Evolutionary conservation across 2,797 vertebrate species (phyloP).

Genomic region (Pterois miles): DNA sequence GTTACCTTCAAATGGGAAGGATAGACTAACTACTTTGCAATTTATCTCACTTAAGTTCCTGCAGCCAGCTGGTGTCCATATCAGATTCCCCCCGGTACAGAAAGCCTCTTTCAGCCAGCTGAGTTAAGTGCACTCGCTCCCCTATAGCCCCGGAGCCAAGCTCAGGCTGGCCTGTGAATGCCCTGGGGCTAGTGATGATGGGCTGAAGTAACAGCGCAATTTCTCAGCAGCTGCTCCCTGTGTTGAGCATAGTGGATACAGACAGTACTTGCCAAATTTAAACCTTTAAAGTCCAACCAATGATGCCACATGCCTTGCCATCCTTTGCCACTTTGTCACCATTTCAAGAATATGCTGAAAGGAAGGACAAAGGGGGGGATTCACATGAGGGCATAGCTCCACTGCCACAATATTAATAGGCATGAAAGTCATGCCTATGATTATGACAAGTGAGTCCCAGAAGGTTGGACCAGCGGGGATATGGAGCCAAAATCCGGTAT

Average conservation of each 20-base stretch:
- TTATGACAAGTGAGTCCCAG: conserved; percentile 69
- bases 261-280: conserved; percentile 63
- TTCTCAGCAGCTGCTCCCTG: conserved; percentile 77
- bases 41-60: conserved; percentile 81
- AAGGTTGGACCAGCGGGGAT: conserved; percentile 39
- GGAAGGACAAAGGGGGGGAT: conserved; percentile 41
- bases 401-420: conserved; percentile 51
- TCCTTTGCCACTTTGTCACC: conserved; percentile 58
- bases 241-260: conserved; percentile 54
- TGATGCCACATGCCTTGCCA: conserved; percentile 61
- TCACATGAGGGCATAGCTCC: conserved; percentile 40
- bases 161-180: conserved; percentile 73
- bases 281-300: conserved; percentile 68
- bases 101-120: conserved; percentile 72
- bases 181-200: conserved; percentile 76
- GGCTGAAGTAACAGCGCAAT: conserved; percentile 69
- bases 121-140: conserved; percentile 75
- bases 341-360: conserved; percentile 56
- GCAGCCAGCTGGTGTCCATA: conserved; percentile 75
- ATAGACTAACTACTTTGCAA: conserved; percentile 74
- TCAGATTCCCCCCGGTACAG: conserved; percentile 69
- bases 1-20: conserved; percentile 70
- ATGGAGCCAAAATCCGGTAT: conserved; percentile 51
- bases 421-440: conserved; percentile 66
- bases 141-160: conserved; percentile 74